phyloP scores from a whole-genome alignment of 2,113 vertebrate genomes.

The Hyperopisus bebe region DNA sequence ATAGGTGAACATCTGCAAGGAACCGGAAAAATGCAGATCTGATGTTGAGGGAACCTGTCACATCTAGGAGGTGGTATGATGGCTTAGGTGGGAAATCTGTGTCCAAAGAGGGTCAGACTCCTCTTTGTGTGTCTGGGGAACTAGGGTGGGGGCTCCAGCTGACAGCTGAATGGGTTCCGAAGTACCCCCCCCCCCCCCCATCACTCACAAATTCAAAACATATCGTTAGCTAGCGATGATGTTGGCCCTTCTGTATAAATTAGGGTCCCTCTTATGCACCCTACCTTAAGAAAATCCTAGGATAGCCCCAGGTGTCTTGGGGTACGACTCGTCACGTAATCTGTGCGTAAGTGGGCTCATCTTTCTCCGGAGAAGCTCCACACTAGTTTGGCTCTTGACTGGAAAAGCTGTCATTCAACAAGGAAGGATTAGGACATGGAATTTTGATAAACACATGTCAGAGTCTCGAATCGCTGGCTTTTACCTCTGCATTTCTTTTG shows the following conservation, averaged over 20 bases:
- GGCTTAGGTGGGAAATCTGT: not conserved
- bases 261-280: not conserved
- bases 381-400: not conserved
- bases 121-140: not conserved
- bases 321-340: not conserved
- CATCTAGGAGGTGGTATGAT: not conserved
- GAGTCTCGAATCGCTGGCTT: not conserved
- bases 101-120: not conserved
- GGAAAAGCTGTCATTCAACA: not conserved
- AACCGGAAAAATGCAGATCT: not conserved
- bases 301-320: not conserved
- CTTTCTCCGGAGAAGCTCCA: not conserved
- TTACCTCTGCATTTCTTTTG: not conserved
- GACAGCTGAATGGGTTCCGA: not conserved
- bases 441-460: not conserved
- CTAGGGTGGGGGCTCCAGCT: not conserved
- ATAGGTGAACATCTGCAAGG: not conserved
- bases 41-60: not conserved
- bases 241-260: not conserved
- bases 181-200: not conserved
- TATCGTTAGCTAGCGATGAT: not conserved
- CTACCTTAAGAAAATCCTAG: not conserved
- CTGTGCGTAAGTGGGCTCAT: not conserved
- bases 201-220: not conserved
- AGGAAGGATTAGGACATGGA: not conserved